Evolutionary conservation across 2,888 invertebrate species (phyloP).

Genomic region (Coenonympha arcania): DNA sequence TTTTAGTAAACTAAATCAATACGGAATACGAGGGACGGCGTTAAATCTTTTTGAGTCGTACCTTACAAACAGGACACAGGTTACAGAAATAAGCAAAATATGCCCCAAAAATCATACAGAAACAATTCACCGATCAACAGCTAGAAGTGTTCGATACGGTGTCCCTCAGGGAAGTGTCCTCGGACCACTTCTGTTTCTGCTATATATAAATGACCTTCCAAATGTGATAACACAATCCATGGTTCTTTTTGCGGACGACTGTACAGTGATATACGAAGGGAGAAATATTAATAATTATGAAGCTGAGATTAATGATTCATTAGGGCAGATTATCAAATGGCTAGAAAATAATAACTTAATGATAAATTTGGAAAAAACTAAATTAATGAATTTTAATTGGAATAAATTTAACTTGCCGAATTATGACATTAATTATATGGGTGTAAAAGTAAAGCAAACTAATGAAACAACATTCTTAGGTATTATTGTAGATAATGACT

Average conservation of each 20-base stretch:
- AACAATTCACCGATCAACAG: neutral
- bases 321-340: too few species aligned
- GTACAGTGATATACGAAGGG: neutral
- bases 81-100: neutral
- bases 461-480: neutral
- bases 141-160: neutral
- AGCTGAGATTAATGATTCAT: neutral
- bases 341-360: too few species aligned
- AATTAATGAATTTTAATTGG: too few species aligned
- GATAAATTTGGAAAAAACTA: too few species aligned
- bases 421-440: too few species aligned
- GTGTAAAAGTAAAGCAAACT: neutral
- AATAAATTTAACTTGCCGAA: too few species aligned
- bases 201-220: neutral
- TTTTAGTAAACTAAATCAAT: neutral
- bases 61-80: neutral
- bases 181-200: neutral
- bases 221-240: neutral
- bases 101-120: neutral
- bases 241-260: too few species aligned
- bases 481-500: neutral
- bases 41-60: neutral
- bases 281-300: neutral
- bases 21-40: neutral
- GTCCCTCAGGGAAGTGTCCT: neutral